phyloP scores from a whole-genome alignment of 2,888 invertebrate genomes.

The Scaptomyza polygonia region DNA sequence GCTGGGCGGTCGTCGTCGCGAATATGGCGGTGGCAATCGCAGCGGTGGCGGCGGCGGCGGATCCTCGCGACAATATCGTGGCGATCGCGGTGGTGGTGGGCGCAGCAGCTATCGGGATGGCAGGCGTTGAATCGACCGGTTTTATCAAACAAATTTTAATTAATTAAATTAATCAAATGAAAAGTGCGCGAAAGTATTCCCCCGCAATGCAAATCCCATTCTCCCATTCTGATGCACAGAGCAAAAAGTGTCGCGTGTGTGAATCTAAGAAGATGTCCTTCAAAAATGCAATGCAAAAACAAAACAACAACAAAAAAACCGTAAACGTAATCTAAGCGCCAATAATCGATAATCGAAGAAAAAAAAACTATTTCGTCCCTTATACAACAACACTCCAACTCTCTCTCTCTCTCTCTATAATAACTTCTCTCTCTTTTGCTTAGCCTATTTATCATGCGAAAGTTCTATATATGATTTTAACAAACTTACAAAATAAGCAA shows the following conservation, averaged over 20 bases:
- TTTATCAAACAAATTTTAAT: not conserved
- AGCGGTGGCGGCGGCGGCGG: constrained; percentile 52
- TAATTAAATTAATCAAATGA: not conserved
- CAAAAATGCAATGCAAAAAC: constrained; percentile 38
- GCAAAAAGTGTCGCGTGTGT: constrained; percentile 53
- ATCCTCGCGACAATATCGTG: constrained; percentile 84
- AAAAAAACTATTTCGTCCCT: constrained; percentile 40
- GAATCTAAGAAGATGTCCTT: constrained; percentile 30
- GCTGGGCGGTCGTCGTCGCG: constrained; percentile 78
- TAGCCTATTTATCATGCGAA: constrained; percentile 50
- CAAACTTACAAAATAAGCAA: constrained; percentile 63
- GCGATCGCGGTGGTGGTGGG: constrained; percentile 72
- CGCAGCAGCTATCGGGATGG: constrained; percentile 69
- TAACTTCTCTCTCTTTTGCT: constrained; percentile 44
- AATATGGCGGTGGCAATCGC: constrained; percentile 69
- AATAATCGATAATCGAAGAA: constrained; percentile 38
- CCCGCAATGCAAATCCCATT: constrained; percentile 3
- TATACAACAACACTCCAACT: constrained; percentile 59
- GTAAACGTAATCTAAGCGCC: constrained; percentile 42
- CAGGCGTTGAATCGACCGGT: constrained; percentile 50
- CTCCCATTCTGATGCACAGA: constrained; percentile 4
- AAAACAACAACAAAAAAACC: constrained; percentile 25
- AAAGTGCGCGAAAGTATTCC: constrained; percentile 45
- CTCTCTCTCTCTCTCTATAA: constrained; percentile 36
- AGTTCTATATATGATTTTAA: constrained; percentile 46